These are phyloP conservation scores for Emmelina monodactyla DNA, from an alignment of 2,888 invertebrate species.

Conservation along the genomic window DNA sequence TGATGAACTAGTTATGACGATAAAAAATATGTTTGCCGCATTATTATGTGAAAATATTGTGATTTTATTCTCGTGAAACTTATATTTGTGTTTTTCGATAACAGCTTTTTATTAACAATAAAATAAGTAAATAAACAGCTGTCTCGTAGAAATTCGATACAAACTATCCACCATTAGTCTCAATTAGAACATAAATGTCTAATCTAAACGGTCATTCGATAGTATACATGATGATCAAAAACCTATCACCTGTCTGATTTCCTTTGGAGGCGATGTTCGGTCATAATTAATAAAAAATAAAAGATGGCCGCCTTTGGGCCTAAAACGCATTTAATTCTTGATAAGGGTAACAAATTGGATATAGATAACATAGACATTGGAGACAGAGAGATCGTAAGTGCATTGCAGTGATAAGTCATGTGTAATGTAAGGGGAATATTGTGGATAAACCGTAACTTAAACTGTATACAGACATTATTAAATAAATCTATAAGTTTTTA, in stretches of 20 bases:
- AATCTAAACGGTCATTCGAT: slow-evolving; percentile 44
- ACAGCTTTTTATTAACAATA: too few species aligned
- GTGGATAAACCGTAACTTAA: slow-evolving; percentile 25
- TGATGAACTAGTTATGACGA: too few species aligned
- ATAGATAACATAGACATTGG: slow-evolving; percentile 54
- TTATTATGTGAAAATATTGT: too few species aligned
- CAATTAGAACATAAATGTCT: slow-evolving; percentile 10
- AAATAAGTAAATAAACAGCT: slow-evolving; percentile 7
- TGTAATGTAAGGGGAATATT: slow-evolving; percentile 24
- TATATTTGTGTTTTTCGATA: too few species aligned
- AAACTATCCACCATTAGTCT: slow-evolving; percentile 17
- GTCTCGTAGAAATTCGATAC: slow-evolving; percentile 12
- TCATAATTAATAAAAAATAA: slow-evolving; percentile 59
- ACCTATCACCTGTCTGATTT: slow-evolving; percentile 49
- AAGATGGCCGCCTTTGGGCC: slow-evolving; percentile 40
- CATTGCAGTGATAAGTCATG: slow-evolving; percentile 58
- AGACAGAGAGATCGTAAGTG: slow-evolving; percentile 64
- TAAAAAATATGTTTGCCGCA: too few species aligned
- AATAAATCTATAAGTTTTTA: too few species aligned
- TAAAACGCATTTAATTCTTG: slow-evolving; percentile 66
- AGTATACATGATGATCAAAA: slow-evolving; percentile 38
- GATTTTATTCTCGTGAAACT: too few species aligned
- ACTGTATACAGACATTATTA: too few species aligned
- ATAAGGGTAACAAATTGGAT: slow-evolving; percentile 67
- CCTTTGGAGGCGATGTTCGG: slow-evolving; percentile 29